Evolutionary conservation across 2,888 invertebrate species (phyloP).

Genomic region (Drosophila affinis): DNA sequence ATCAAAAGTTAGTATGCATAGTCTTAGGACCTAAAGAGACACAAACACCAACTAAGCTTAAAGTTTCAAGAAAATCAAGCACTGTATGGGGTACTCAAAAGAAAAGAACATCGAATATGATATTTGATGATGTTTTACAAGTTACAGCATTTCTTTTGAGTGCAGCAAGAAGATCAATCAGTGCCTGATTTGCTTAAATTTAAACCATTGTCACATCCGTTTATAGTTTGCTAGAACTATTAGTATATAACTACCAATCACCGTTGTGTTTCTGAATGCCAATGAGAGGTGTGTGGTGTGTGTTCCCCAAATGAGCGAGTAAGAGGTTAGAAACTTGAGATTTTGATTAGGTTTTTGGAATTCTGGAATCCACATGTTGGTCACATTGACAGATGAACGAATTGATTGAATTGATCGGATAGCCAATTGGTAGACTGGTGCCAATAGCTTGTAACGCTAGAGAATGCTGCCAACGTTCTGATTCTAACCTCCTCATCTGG

Average conservation of each 20-base stretch:
- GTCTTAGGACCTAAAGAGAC: conserved; percentile 45
- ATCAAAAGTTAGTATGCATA: conserved; percentile 79
- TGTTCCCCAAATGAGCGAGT: conserved; percentile 37
- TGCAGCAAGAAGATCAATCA: neutral
- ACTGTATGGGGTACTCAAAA: conserved; percentile 16
- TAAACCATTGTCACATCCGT: conserved; percentile 4
- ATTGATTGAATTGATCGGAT: conserved; percentile 39
- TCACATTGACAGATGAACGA: conserved; percentile 33
- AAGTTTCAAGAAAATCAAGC: conserved; percentile 8
- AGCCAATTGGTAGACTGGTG: conserved; percentile 48
- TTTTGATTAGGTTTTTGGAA: conserved; percentile 29
- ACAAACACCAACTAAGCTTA: conserved; percentile 53
- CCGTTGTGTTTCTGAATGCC: conserved; percentile 65
- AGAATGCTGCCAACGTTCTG: conserved; percentile 74
- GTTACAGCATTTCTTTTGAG: neutral
- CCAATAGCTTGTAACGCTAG: conserved; percentile 50
- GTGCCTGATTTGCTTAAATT: conserved; percentile 4
- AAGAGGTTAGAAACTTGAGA: conserved; percentile 60
- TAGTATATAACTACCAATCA: conserved; percentile 61
- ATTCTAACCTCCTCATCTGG: conserved; percentile 85
- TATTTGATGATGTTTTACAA: no score
- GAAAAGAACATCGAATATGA: no score
- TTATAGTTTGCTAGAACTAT: conserved; percentile 14
- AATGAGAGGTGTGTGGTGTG: conserved; percentile 50
- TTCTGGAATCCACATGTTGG: conserved; percentile 13